Base-by-base conservation (phyloP, 2,888 invertebrate genomes). In the Emmelina monodactyla region DNA sequence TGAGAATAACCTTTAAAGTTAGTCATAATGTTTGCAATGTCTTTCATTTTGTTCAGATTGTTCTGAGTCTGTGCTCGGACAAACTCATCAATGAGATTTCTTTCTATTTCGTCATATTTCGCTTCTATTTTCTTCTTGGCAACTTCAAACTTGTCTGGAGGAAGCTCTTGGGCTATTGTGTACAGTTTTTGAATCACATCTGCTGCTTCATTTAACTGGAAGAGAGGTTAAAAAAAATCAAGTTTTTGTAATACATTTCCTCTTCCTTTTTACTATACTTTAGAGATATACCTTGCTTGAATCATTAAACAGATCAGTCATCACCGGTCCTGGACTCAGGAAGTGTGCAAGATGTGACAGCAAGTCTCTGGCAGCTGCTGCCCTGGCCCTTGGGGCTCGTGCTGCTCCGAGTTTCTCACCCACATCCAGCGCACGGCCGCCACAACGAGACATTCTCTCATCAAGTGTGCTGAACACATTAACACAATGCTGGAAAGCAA, bases 381-480 rank as follows among this genome's bases (percentile, higher is more conserved):
- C 95, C 38, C 98, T 82, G 11, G 96, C 91, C 37, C 99, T 78
- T 0, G 98, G 98, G 0, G 92, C 94, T 59, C 97, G 92, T 0
- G 98, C 95, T 44, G 94, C 96, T 53, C 99, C 98, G 30, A 99
- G 79, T 62, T 99, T 98, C 70, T 98, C 98, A 0, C 98, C 99
- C n/a, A 99, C 84, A 70, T 98, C 97, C 31, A 98, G 87, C 1
- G 99, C 98, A 72, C 97, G 94, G 0, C 96, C 96, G 0, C 98
- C 97, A 30, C 99, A 98, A 37, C 91, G 91, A 52, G 97, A 97
- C 58, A 99, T 97, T 51, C 96, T 89, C 53, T 94, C 94, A 66
- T 98, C 98, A 34, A 98, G 67, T 45, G 94, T 91, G 73, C 94
- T 92, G 64, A 96, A 96, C 48, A 92, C 88, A 45, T 88, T 88